Conservation (phyloP, 2,888 invertebrate species). For the Harpalus rubripes region DNA sequence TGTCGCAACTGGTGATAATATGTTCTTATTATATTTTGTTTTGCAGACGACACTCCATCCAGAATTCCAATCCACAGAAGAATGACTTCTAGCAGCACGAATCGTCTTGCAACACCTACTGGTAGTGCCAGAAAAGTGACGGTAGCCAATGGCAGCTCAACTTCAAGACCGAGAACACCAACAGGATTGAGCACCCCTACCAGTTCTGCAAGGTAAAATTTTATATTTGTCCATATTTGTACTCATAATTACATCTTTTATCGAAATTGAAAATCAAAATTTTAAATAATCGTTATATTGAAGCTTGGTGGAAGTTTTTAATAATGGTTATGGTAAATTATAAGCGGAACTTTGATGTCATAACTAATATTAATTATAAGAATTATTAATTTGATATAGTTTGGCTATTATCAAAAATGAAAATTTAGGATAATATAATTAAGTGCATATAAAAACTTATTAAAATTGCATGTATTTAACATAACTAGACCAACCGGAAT, state of each 20-base stretch:
- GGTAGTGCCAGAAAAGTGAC: conserved; percentile 81
- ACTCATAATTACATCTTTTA: background rate
- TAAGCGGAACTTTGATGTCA: background rate
- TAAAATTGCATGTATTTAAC: conserved; percentile 63
- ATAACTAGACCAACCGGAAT: conserved; percentile 83
- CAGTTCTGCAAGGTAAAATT: conserved; percentile 83
- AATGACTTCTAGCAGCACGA: conserved; percentile 81
- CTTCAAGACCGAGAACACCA: conserved; percentile 86
- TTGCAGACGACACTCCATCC: conserved; percentile 85
- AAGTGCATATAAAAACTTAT: conserved; percentile 9
- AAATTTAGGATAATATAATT: conserved; percentile 25
- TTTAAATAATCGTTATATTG: background rate
- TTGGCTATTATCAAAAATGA: background rate
- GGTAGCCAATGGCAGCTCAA: conserved; percentile 78
- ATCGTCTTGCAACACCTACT: conserved; percentile 77
- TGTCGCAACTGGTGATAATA: too few relatives aligned
- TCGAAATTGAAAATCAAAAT: conserved; percentile 1
- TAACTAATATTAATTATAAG: conserved; percentile 43
- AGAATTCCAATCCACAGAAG: conserved; percentile 90
- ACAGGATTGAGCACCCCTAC: conserved; percentile 89
- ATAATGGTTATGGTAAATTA: conserved; percentile 16
- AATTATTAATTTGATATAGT: background rate
- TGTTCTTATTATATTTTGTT: background rate
- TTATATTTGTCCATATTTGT: background rate
- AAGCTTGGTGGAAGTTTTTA: conserved; percentile 34